Evolutionary conservation across 1,140 invertebrate genomes (phyloP).

Genomic region (Drosophila subpulchrella): DNA sequence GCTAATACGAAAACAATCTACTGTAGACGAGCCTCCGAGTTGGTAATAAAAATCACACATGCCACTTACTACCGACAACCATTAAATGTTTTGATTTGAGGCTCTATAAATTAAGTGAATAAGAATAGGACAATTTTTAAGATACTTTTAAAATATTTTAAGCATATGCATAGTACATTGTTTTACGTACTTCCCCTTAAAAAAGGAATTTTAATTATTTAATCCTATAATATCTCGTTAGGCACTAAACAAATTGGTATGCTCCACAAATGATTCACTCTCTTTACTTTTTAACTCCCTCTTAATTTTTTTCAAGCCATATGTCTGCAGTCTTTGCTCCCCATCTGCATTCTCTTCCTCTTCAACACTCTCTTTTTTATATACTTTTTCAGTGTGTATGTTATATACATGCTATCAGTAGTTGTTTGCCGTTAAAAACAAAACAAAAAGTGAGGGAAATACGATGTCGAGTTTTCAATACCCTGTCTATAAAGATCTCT

Average conservation of each 20-base stretch:
- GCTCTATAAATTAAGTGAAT: not conserved
- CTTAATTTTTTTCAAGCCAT: constrained; percentile 2
- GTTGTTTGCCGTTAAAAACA: not conserved
- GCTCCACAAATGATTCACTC: not conserved
- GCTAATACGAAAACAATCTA: not conserved
- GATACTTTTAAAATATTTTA: not conserved
- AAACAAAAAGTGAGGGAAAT: constrained; percentile 5
- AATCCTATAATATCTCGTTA: not conserved
- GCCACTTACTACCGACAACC: not conserved
- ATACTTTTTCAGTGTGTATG: constrained; percentile 15
- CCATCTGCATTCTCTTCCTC: constrained; percentile 8
- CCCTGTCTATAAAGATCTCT: not conserved
- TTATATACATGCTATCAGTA: constrained; percentile 55
- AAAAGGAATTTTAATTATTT: not conserved
- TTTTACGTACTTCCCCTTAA: not conserved
- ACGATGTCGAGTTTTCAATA: not conserved
- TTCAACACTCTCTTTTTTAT: constrained; percentile 2
- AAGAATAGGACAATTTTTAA: too few relatives aligned
- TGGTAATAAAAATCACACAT: constrained; percentile 16
- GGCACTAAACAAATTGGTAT: not conserved
- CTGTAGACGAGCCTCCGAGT: constrained; percentile 14
- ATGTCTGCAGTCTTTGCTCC: constrained; percentile 7
- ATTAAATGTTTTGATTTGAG: not conserved
- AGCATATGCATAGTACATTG: too few relatives aligned
- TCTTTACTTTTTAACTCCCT: not conserved